phyloP scores from a whole-genome alignment of 2,113 vertebrate species.

The Tragelaphus imberbis region DNA sequence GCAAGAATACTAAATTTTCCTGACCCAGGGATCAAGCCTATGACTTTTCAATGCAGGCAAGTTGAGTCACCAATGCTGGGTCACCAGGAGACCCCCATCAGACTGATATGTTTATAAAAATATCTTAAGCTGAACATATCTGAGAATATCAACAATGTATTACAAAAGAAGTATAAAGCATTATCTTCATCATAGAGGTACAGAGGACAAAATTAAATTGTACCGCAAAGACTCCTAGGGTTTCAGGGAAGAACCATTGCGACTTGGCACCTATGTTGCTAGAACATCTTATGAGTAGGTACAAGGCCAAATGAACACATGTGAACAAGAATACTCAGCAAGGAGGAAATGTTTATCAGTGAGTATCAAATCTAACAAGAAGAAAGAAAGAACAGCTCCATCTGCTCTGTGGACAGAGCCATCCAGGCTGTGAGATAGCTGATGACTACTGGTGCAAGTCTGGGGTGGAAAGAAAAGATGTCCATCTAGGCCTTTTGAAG shows the following conservation, averaged over 20 bases:
- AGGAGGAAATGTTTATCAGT: constrained; percentile 2
- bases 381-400: background rate
- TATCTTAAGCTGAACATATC: background rate
- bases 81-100: background rate
- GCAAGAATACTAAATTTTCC: background rate
- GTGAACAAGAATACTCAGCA: background rate
- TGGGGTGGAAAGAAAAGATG: background rate
- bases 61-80: background rate
- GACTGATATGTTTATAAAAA: background rate
- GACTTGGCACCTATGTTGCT: background rate
- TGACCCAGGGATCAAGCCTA: background rate
- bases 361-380: background rate
- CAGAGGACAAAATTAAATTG: background rate
- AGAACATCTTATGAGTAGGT: constrained; percentile 48
- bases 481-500: background rate
- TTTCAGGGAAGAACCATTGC: background rate
- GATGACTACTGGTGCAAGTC: background rate
- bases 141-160: background rate
- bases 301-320: background rate
- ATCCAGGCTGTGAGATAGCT: background rate
- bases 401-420: background rate
- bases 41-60: background rate
- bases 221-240: background rate
- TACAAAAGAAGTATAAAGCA: background rate
- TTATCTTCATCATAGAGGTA: background rate